Conservation (phyloP, 2,797 vertebrate genomes). For the Ciconia nigra region DNA sequence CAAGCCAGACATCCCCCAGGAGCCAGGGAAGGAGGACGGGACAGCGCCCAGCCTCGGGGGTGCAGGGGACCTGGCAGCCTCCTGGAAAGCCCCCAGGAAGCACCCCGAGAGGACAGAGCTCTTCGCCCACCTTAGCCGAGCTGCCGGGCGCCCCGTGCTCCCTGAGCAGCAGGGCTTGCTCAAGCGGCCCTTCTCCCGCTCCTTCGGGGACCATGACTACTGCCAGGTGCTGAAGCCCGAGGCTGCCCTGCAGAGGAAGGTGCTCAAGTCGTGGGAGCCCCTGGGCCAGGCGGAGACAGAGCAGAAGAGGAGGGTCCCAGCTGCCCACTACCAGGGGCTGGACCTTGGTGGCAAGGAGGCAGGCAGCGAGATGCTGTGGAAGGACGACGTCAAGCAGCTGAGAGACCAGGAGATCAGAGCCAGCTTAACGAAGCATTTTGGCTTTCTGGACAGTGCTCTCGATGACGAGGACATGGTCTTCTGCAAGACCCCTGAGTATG, state of each 20-base stretch:
- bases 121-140: constrained; percentile 88
- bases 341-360: constrained; percentile 8
- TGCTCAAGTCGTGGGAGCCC: constrained; percentile 77
- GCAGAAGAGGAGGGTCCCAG: constrained; percentile 55
- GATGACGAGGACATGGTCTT: constrained; percentile 69
- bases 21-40: constrained; percentile 55
- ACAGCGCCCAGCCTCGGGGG: not conserved
- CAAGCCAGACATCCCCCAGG: constrained; percentile 85
- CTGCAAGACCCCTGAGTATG: constrained; percentile 76
- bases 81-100: constrained; percentile 79
- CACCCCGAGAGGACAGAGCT: constrained; percentile 93
- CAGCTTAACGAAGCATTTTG: constrained; percentile 84
- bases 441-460: constrained; percentile 75
- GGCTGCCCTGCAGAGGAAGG: constrained; percentile 74
- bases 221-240: constrained; percentile 84
- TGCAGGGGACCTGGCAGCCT: constrained; percentile 56
- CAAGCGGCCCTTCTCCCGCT: constrained; percentile 78
- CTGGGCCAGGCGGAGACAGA: constrained; percentile 51
- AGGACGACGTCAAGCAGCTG: constrained; percentile 66
- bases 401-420: constrained; percentile 83
- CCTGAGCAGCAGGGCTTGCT: constrained; percentile 63
- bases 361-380: not conserved
- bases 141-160: constrained; percentile 16
- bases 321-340: constrained; percentile 22
- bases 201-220: constrained; percentile 97